Evolutionary conservation across 2,113 vertebrate species (phyloP).

Genomic region (Okapia johnstoni): DNA sequence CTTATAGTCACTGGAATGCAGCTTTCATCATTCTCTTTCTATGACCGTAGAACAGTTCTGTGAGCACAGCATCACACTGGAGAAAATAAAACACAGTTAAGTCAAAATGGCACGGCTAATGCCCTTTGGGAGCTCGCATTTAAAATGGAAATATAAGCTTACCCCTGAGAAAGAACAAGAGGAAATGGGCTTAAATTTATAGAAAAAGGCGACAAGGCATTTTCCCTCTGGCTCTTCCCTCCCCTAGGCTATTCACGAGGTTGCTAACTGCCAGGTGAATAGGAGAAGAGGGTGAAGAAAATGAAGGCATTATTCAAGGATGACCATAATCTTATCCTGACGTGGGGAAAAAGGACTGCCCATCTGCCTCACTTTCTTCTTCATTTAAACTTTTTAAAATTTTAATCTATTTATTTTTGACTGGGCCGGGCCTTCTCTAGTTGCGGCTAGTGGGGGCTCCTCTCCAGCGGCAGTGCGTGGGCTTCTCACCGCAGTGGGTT

Average conservation of each 20-base stretch:
- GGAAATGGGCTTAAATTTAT: conserved; percentile 61
- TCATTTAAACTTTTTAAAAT: neutral
- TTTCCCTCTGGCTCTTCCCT: conserved; percentile 2
- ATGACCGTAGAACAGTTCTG: conserved; percentile 3
- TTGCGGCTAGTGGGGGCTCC: neutral
- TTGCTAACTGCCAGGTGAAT: neutral
- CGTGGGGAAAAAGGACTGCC: neutral
- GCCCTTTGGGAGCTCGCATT: conserved; percentile 40
- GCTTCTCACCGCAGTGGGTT: fast-evolving
- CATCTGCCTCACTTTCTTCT: neutral
- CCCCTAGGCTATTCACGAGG: neutral
- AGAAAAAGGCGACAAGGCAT: neutral
- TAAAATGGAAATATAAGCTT: conserved; percentile 63
- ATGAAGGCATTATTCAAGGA: neutral
- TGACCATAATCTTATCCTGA: neutral
- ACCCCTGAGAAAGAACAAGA: conserved; percentile 50
- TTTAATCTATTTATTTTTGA: neutral
- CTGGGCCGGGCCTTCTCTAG: neutral
- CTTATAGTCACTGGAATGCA: conserved; percentile 30
- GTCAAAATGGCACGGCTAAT: conserved; percentile 30
- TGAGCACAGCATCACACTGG: neutral
- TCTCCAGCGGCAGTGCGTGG: fast-evolving
- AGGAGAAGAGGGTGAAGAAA: neutral
- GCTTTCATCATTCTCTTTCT: conserved; percentile 32
- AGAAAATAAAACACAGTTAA: conserved; percentile 41